Base-by-base conservation (phyloP, 2,888 invertebrate species). In the Orthosia gracilis region DNA sequence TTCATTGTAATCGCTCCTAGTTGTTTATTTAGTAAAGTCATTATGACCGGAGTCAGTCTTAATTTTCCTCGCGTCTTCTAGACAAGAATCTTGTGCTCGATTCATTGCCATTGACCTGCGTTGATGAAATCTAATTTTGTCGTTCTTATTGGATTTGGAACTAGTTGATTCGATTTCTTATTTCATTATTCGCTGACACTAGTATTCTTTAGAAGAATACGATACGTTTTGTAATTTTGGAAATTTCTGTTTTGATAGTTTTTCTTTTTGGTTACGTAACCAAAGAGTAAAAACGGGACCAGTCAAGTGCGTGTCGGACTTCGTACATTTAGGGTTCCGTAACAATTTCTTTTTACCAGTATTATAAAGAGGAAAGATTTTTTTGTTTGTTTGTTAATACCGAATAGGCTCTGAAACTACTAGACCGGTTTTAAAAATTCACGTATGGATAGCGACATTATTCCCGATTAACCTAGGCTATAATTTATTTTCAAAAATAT, bases 81-180 rank as follows among this genome's bases (percentile, higher is more conserved):
- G 45, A 57, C 52, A 57, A 47, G 23, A 71, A 78, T 83, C 83
- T 82, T 82, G 83, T 67, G 17, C 83, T 55, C 57, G 12, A 64
- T 78, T 71, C 31, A 71, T 59, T 75, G 68, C 57, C 59, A 59
- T 62, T 74, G 75, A 81, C 69, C 76, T 57, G 21, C 9, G 52
- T 62, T 58, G 49, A 62, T 52, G 63, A 84, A 84, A 86, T 86
- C 82, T 73, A 86, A 81, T 85, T 81, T 58, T 55, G 31, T 55
- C 73, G 49, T 61, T 72, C 23, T 77, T 76, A 83, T 83, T 85
- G 40, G 55, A 73, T 84, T 63, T 57, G 4, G 61, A 66, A 70
- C 68, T 70, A 73, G 31, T 61, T 68, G 54, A 69, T 66, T 54
- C 57, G 70, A 70, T 83, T 63, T 70, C 63, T 80, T 69, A 18